Evolutionary conservation across 2,797 vertebrate species (phyloP), one percentile per base, ranked within the genome.

Genomic region (Sphenodon punctatus): DNA sequence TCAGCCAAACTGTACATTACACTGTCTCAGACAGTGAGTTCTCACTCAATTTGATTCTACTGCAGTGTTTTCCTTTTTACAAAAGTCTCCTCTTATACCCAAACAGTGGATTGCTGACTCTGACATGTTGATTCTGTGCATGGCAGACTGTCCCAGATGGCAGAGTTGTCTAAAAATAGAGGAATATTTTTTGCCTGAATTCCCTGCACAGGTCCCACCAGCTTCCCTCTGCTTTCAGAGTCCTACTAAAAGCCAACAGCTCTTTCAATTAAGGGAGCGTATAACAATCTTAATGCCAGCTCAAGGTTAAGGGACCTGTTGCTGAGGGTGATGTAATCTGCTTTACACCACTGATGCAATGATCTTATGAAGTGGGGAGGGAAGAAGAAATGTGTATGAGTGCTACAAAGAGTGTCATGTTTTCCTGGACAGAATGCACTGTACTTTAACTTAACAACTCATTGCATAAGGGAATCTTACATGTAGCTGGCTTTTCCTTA

Each of bases 191-290:
- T 51, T 43, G 14, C 3, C 56, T 71, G n/a, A 66, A 13, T 4
- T 1, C 45, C 67, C 7, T 12, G n/a, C 48, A 11, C 46, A 53
- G 30, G 46, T 41, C 61, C 48, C 75, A 73, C 16, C 66, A 38
- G 2, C 12, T 34, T 5, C 70, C 58, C 0, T 1, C 0, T 51
- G 51, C 56, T 75, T 45, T 5, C 78, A 72, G 43, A 41, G 46
- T 66, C 32, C 1, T 1, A 67, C 20, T 3, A n/a, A 3, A 15
- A 0, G 20, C 0, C 1, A 1, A 0, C 0, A 23, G 59, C 9
- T 6, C 19, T 9, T 16, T 64, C 39, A 10, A 78, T 12, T 60
- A 1, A 42, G 17, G 71, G 64, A 8, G 45, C 0, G 1, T 43
- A 3, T 9, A 45, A 8, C 0, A 38, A 53, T 10, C 45, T 32